These are phyloP conservation scores for Junonia oenone DNA, from an alignment of 2,888 invertebrate genomes.

Conservation along the genomic window DNA sequence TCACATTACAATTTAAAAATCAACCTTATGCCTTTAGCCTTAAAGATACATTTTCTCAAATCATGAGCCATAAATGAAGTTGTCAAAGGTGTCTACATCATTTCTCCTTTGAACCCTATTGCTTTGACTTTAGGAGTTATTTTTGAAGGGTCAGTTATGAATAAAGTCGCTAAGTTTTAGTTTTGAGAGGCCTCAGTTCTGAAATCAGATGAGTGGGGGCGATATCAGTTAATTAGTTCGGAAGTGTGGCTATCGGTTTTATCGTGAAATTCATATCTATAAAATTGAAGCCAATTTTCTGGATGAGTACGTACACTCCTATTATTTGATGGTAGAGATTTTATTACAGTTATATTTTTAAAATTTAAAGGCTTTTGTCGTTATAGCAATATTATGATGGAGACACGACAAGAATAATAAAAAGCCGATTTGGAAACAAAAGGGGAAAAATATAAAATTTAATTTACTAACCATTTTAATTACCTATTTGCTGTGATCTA, in stretches of 20 bases:
- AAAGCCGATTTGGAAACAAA: too few species aligned
- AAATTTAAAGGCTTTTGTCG: not conserved
- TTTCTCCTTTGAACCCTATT: not conserved
- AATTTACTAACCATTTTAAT: too few species aligned
- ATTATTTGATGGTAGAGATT: not conserved
- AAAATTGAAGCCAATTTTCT: slow-evolving; percentile 6
- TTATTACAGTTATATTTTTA: not conserved
- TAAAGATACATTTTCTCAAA: not conserved
- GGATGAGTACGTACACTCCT: not conserved
- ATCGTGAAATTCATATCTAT: slow-evolving; percentile 18
- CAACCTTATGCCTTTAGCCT: not conserved
- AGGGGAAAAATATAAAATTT: too few species aligned
- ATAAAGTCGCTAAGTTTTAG: slow-evolving; percentile 30
- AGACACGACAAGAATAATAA: too few species aligned
- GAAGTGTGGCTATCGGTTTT: slow-evolving; percentile 28
- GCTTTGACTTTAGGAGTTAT: not conserved
- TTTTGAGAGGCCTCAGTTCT: slow-evolving; percentile 42
- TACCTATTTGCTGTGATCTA: too few species aligned
- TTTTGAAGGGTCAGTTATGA: not conserved
- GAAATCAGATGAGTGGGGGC: slow-evolving; percentile 36
- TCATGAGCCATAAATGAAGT: not conserved
- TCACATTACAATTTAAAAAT: not conserved
- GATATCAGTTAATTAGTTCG: slow-evolving; percentile 36
- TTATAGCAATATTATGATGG: too few species aligned
- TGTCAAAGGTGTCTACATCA: not conserved